A percentile compares a stretch with the other conserved stretches of the same genome.
These are phyloP conservation scores for Probosciger aterrimus DNA, from an alignment of 2,113 vertebrate genomes.

Conservation along the genomic window DNA sequence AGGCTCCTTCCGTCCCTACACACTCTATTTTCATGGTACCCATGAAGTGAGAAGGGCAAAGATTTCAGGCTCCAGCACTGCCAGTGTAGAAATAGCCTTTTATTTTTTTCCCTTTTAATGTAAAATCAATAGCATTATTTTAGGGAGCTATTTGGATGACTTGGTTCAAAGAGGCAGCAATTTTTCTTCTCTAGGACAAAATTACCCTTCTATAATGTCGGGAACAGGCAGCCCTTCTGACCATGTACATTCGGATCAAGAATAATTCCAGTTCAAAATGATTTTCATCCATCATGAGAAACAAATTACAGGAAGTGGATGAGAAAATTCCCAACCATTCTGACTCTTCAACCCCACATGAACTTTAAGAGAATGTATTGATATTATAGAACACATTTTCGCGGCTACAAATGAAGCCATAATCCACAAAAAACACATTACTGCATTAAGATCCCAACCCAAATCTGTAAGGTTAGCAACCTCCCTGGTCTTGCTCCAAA, in stretches of 20 bases:
- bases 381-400: not conserved
- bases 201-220: not conserved
- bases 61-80: not conserved
- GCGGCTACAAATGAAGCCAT: not conserved
- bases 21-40: fast-evolving
- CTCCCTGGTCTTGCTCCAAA: not conserved
- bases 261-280: constrained; percentile 18
- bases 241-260: not conserved
- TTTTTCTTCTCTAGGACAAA: constrained; percentile 37
- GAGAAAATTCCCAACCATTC: not conserved
- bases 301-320: not conserved
- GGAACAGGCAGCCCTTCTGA: constrained; percentile 29
- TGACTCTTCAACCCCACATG: not conserved
- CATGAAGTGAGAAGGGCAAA: not conserved
- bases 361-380: not conserved
- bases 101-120: not conserved
- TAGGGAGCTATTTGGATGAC: constrained; percentile 10
- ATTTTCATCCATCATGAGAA: constrained; percentile 17
- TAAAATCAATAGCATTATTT: constrained; percentile 46
- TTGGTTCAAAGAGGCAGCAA: constrained; percentile 15
- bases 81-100: not conserved
- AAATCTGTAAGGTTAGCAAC: not conserved
- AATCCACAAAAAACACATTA: not conserved
- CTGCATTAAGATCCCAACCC: not conserved
- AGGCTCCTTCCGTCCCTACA: not conserved